phyloP scores from a whole-genome alignment of 2,888 invertebrate species.

The Cactoblastis cactorum region DNA sequence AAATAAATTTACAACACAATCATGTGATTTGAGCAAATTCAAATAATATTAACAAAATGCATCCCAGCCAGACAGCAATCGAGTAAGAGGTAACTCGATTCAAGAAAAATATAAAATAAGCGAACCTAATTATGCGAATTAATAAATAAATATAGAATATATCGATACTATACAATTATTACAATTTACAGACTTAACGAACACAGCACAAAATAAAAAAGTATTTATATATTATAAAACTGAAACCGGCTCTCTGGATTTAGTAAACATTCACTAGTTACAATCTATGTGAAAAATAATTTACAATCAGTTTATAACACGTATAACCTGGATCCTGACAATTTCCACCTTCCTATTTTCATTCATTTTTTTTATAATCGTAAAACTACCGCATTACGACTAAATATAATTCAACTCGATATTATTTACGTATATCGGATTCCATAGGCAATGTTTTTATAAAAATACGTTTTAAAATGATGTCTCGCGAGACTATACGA shows the following conservation, averaged over 20 bases:
- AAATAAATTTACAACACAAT: slow-evolving; percentile 63
- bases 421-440: slow-evolving; percentile 75
- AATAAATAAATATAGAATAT: slow-evolving; percentile 77
- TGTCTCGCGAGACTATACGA: slow-evolving; percentile 31
- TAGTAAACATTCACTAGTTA: slow-evolving; percentile 67
- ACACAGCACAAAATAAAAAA: slow-evolving; percentile 74
- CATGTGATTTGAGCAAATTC: slow-evolving; percentile 68
- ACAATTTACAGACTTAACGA: slow-evolving; percentile 78
- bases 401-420: slow-evolving; percentile 68
- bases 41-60: slow-evolving; percentile 49
- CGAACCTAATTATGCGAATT: slow-evolving; percentile 69
- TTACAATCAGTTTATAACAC: slow-evolving; percentile 74
- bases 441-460: slow-evolving; percentile 75
- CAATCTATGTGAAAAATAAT: slow-evolving; percentile 69
- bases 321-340: slow-evolving; percentile 73
- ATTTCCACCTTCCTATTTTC: slow-evolving; percentile 48
- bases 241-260: slow-evolving; percentile 66
- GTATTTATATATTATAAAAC: slow-evolving; percentile 49
- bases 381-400: slow-evolving; percentile 69
- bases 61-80: slow-evolving; percentile 69
- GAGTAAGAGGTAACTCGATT: slow-evolving; percentile 50
- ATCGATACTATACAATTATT: slow-evolving; percentile 77
- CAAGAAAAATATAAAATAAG: slow-evolving; percentile 45
- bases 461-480: slow-evolving; percentile 70
- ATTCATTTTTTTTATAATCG: slow-evolving; percentile 54